Evolutionary conservation across 2,797 vertebrate genomes (phyloP).

Genomic region (Zenarchopterus dispar): DNA sequence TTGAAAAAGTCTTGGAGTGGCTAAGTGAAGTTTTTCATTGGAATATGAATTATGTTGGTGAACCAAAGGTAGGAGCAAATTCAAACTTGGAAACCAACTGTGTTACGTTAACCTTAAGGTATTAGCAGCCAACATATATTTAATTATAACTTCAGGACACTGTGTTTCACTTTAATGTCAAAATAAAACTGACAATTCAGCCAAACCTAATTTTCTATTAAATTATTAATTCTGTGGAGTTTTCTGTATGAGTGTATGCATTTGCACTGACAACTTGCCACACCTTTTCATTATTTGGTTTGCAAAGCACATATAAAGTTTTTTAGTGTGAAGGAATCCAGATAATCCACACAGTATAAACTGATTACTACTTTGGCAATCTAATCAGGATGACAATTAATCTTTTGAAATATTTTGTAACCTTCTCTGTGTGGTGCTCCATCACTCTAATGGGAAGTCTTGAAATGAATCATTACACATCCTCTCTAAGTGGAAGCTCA

Average conservation of each 20-base stretch:
- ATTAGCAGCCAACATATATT: no score
- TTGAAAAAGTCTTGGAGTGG: no score
- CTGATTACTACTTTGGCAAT: slow-evolving; percentile 54
- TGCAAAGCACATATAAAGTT: slow-evolving; percentile 1
- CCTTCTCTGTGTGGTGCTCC: slow-evolving; percentile 40
- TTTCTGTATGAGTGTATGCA: neutral
- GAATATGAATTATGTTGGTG: no score
- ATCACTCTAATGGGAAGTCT: slow-evolving; percentile 54
- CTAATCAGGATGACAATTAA: slow-evolving; percentile 56
- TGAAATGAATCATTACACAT: slow-evolving; percentile 55
- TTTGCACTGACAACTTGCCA: neutral
- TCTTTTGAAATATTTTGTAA: slow-evolving; percentile 53
- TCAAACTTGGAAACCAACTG: no score
- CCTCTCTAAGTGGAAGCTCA: slow-evolving; percentile 55
- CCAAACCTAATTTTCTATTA: no score
- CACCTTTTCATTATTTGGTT: slow-evolving; percentile 8
- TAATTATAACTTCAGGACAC: no score
- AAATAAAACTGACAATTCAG: no score
- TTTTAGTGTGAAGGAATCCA: slow-evolving; percentile 10
- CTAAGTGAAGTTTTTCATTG: no score
- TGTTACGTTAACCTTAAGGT: no score
- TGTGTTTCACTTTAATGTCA: no score
- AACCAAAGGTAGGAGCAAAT: no score
- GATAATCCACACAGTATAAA: slow-evolving; percentile 26
- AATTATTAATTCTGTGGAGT: no score